Evolutionary conservation across 2,888 invertebrate genomes (phyloP).

Genomic region (Noctua pronuba): DNA sequence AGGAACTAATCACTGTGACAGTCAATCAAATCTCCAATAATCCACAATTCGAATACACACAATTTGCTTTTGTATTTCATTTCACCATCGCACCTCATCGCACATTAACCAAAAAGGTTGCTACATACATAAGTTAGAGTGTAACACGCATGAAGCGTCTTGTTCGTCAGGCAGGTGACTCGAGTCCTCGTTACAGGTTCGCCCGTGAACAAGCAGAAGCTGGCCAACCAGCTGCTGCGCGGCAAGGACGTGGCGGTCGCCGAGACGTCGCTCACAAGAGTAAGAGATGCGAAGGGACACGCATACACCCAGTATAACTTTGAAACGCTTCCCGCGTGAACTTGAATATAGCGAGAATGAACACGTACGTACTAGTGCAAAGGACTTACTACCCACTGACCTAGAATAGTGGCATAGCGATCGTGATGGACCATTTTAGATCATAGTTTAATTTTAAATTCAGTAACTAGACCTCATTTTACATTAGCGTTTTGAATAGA

Average conservation of each 20-base stretch:
- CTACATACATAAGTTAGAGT: conserved; percentile 15
- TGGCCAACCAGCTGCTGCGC: conserved; percentile 94
- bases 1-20: background rate
- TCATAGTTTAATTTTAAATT: conserved; percentile 19
- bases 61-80: conserved; percentile 41
- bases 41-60: conserved; percentile 1
- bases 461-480: conserved; percentile 40
- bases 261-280: conserved; percentile 95
- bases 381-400: background rate
- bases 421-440: conserved; percentile 40
- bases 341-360: conserved; percentile 68
- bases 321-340: conserved; percentile 81
- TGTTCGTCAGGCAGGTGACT: conserved; percentile 79
- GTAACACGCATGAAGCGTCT: conserved; percentile 45
- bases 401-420: conserved; percentile 54
- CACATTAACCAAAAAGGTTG: conserved; percentile 21
- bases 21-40: conserved; percentile 11
- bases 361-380: conserved; percentile 56
- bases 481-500: conserved; percentile 31
- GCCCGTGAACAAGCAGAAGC: conserved; percentile 95
- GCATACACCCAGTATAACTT: conserved; percentile 82
- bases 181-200: conserved; percentile 91
- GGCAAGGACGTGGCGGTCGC: conserved; percentile 92
- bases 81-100: conserved; percentile 31
- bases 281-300: conserved; percentile 89